phyloP scores from a whole-genome alignment of 2,797 vertebrate species.

The Apogon hyalosoma region DNA sequence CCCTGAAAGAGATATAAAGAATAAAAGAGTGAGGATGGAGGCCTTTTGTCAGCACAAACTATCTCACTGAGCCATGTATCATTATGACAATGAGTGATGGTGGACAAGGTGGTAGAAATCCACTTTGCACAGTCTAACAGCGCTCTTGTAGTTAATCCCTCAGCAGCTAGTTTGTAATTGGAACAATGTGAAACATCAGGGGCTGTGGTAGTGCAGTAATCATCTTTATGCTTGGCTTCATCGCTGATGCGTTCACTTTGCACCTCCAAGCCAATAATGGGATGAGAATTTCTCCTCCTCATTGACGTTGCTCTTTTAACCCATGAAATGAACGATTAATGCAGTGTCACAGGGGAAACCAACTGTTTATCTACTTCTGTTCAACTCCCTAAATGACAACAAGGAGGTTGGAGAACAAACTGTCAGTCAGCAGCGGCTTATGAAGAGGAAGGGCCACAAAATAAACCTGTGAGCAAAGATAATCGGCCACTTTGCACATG shows the following conservation, averaged over 20 bases:
- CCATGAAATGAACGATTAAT: conserved; percentile 71
- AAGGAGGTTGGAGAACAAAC: background rate
- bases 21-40: conserved; percentile 73
- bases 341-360: conserved; percentile 45
- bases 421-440: background rate
- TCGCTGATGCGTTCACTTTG: conserved; percentile 73
- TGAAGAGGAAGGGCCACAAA: background rate
- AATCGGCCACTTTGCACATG: too few species aligned
- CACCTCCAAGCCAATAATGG: conserved; percentile 70
- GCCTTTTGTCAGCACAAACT: conserved; percentile 83
- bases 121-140: conserved; percentile 39
- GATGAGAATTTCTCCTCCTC: conserved; percentile 66
- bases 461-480: too few species aligned
- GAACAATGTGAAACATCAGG: conserved; percentile 59
- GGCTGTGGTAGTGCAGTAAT: conserved; percentile 53
- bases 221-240: conserved; percentile 77
- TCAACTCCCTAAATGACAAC: conserved; percentile 49
- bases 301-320: conserved; percentile 73
- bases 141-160: conserved; percentile 65
- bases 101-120: conserved; percentile 61
- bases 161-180: conserved; percentile 66
- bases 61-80: conserved; percentile 82
- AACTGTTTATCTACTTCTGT: conserved; percentile 61
- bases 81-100: conserved; percentile 83
- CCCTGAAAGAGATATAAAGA: conserved; percentile 85